Conservation (phyloP, 2,888 invertebrate species). For the Hydraecia micacea region DNA sequence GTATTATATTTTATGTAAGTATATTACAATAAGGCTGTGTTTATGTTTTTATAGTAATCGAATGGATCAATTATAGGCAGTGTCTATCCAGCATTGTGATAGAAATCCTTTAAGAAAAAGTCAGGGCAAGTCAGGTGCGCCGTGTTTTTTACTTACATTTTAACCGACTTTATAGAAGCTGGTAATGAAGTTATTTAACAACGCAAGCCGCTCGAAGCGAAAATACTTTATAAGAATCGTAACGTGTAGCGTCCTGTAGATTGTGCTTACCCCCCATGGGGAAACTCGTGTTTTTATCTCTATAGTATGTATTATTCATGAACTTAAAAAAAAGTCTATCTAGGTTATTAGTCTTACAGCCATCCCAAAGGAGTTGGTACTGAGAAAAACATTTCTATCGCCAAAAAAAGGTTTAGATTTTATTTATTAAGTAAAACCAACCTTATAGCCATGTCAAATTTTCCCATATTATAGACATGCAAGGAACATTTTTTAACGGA, state of each 20-base stretch:
- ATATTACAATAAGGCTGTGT: too few species aligned
- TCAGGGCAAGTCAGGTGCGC: too few species aligned
- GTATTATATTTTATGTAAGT: too few species aligned
- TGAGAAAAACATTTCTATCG: not conserved
- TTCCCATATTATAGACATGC: not conserved
- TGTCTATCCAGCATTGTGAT: too few species aligned
- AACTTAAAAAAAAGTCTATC: slow-evolving; percentile 35
- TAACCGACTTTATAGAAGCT: not conserved
- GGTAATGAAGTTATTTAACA: not conserved
- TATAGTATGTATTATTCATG: slow-evolving; percentile 40
- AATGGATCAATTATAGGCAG: too few species aligned
- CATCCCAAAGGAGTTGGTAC: not conserved
- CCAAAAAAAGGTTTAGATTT: not conserved
- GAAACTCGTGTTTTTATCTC: slow-evolving; percentile 3
- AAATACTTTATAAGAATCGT: not conserved
- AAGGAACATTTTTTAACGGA: slow-evolving; percentile 4
- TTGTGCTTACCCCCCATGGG: not conserved
- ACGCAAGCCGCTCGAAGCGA: not conserved
- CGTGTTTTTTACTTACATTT: not conserved
- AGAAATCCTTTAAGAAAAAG: too few species aligned
- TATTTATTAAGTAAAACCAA: not conserved
- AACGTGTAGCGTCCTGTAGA: not conserved
- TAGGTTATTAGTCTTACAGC: slow-evolving; percentile 18
- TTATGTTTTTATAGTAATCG: too few species aligned
- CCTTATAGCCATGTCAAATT: not conserved